Evolutionary conservation across 2,797 vertebrate species (phyloP).

Genomic region (Sebastolobus alascanus): DNA sequence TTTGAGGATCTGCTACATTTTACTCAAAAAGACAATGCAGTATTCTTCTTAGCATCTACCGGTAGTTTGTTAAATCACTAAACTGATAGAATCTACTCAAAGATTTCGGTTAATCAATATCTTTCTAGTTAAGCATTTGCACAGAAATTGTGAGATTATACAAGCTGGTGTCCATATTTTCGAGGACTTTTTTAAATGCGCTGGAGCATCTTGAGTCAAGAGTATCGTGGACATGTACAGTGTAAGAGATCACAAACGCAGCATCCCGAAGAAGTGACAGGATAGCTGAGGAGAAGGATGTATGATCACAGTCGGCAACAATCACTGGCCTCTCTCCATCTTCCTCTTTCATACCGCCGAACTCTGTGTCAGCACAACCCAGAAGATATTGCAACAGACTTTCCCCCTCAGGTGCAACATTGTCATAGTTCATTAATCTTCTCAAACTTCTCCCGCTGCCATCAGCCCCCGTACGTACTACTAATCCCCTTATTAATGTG

Average conservation of each 20-base stretch:
- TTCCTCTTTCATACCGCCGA: conserved; percentile 70
- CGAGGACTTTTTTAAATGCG: neutral
- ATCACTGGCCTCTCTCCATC: conserved; percentile 78
- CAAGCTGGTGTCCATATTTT: conserved; percentile 16
- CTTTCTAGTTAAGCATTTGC: conserved; percentile 15
- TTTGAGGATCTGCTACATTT: conserved; percentile 52
- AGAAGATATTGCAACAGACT: conserved; percentile 87
- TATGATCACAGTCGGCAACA: conserved; percentile 73
- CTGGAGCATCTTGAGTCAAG: conserved; percentile 39
- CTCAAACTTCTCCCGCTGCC: conserved; percentile 86
- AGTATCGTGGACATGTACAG: conserved; percentile 36
- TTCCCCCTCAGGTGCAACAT: conserved; percentile 90
- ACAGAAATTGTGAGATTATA: conserved; percentile 7
- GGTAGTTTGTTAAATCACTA: conserved; percentile 39
- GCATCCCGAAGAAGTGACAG: conserved; percentile 62
- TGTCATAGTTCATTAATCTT: conserved; percentile 93
- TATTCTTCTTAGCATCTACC: conserved; percentile 23
- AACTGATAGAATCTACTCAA: conserved; percentile 36
- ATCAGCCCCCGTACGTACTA: conserved; percentile 83
- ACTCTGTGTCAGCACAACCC: conserved; percentile 84
- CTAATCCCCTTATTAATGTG: conserved; percentile 91
- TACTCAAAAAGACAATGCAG: conserved; percentile 25
- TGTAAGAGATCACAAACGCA: conserved; percentile 53
- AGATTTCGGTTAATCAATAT: conserved; percentile 33
- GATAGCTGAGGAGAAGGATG: conserved; percentile 67